Evolutionary conservation across 2,888 invertebrate species (phyloP), one percentile per base, ranked within the genome.

Genomic region (Theristus sp.): DNA sequence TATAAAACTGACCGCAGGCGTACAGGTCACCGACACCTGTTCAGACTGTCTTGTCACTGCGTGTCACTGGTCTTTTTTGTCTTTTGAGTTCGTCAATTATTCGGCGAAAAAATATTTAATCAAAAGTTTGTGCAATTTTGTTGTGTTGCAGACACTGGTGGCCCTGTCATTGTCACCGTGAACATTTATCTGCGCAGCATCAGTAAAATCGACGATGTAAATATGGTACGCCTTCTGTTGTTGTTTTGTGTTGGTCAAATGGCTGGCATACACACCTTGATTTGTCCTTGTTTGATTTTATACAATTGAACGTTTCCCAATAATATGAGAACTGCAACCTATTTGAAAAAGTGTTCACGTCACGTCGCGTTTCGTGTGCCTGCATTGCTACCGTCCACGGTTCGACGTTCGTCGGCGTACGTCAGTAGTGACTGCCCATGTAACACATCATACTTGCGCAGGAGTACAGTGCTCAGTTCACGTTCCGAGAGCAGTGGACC

Each of bases 101-200:
- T n/a, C n/a, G n/a, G n/a, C n/a, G n/a, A n/a, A n/a, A n/a, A n/a
- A n/a, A n/a, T n/a, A n/a, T n/a, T n/a, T n/a, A n/a, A n/a, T n/a
- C n/a, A n/a, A n/a, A n/a, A n/a, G n/a, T n/a, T n/a, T 38, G 10
- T n/a, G 52, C 52, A n/a, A 13, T n/a, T 17, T 17, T 20, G 6
- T 6, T 3, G 13, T 52, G 24, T n/a, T 59, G 25, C 49, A 58
- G 63, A 63, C 25, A 63, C 63, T 2, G 89, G 89, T 85, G 90
- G 89, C 79, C 89, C 90, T 77, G 89, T 89, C 79, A 83, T 88
- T 82, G 90, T 90, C 80, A 85, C 84, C 82, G 87, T 91, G 80
- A 91, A 91, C 85, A 85, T 89, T 82, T 89, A 89, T 84, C 87
- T 91, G 80, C 83, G 90, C 83, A 88, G 86, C 84, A 90, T 91